phyloP scores from a whole-genome alignment of 2,113 vertebrate species.

The Notothenia rossii region DNA sequence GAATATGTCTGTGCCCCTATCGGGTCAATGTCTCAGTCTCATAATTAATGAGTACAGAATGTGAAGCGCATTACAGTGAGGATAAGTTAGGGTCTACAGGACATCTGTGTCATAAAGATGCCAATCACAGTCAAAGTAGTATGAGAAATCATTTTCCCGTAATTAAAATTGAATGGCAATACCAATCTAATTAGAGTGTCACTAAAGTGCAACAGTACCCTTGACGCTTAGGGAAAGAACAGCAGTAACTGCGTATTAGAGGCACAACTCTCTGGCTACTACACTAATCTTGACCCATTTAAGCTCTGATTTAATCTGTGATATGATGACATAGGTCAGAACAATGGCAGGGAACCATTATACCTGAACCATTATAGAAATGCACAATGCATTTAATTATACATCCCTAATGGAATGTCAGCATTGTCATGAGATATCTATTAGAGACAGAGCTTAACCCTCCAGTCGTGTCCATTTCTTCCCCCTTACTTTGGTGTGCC shows the following conservation, averaged over 20 bases:
- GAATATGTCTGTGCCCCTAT: neutral
- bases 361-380: neutral
- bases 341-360: conserved; percentile 8
- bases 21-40: neutral
- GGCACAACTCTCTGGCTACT: conserved; percentile 7
- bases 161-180: conserved; percentile 20
- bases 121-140: neutral
- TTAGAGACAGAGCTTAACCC: neutral
- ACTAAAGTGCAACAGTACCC: neutral
- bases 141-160: conserved; percentile 6
- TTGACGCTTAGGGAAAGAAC: neutral
- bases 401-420: neutral
- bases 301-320: conserved; percentile 1
- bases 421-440: neutral
- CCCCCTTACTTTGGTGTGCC: too few relatives aligned
- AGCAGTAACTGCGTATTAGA: neutral
- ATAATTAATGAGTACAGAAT: conserved; percentile 26
- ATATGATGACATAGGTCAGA: conserved; percentile 11
- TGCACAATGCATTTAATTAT: conserved; percentile 9
- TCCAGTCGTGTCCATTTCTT: neutral
- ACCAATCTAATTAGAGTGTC: conserved; percentile 15
- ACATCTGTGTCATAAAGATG: conserved; percentile 24
- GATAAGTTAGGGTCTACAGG: neutral
- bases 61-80: conserved; percentile 12
- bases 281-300: neutral